Evolutionary conservation across 2,888 invertebrate genomes (phyloP), one percentile per base, ranked within the genome.

Genomic region (Mactromeris polynyma): DNA sequence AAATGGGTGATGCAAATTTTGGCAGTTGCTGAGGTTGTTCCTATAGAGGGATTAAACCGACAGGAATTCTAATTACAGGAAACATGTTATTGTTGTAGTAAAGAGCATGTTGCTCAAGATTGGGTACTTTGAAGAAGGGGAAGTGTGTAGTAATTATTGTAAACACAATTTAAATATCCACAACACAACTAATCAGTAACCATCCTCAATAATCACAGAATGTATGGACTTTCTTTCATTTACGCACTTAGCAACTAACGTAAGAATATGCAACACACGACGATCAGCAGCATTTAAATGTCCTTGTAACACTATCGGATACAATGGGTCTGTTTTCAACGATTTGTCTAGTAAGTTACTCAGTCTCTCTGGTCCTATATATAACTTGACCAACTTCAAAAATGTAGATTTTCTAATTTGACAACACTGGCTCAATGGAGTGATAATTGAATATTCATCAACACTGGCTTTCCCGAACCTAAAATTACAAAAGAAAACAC

Each of bases 391-490:
- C 31, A 90, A 77, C 51, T 90, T 92, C 64, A 87, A 46, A 31
- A 91, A 83, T 2, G 92, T 92, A 1, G 92, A 92, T 82, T 91
- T 78, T 2, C 92, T 85, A 6, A 92, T 83, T 58, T 79, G 42
- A 81, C 92, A 92, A 40, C 92, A 92, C 78, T 92, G 92, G 11
- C 85, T 64, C 17, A 91, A 64, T 46, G 92, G 91, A 1, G 91
- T 86, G 19, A 92, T 69, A 17, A 92, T 92, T 1, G 92, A 92
- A 64, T 85, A 85, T 69, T 92, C 92, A 81, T 92, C 92, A 7
- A 84, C 83, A 11, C 78, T 85, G 0, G 89, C 83, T 69, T 90
- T 92, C 11, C 92, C 92, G 51, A 92, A 92, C 31, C 92, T 92
- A 82, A 40, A 90, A 89, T 21, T 26, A 40, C 0, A 42, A 26